Evolutionary conservation across 2,113 vertebrate genomes (phyloP).

Genomic region (Elanoides forficatus): DNA sequence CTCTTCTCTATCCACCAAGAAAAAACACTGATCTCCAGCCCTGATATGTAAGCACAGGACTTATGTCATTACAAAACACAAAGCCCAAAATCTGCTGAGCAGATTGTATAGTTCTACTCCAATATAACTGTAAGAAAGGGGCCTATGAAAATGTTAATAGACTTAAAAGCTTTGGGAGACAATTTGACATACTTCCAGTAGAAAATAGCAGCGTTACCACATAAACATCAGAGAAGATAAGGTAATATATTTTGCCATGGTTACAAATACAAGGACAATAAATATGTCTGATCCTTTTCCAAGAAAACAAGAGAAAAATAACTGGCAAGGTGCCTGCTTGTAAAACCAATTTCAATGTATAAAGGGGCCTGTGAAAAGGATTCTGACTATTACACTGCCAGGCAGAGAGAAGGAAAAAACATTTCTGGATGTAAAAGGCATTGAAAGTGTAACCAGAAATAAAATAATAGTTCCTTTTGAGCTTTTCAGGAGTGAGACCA

Average conservation of each 20-base stretch:
- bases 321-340: background rate
- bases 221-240: background rate
- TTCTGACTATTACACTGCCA: background rate
- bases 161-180: background rate
- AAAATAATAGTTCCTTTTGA: background rate
- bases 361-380: background rate
- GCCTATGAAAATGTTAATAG: slow-evolving; percentile 38
- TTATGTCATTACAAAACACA: background rate
- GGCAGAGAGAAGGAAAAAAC: background rate
- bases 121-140: background rate
- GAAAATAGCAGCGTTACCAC: background rate
- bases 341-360: slow-evolving; percentile 9
- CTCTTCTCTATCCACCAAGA: background rate
- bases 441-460: background rate
- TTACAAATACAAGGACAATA: slow-evolving; percentile 42
- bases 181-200: slow-evolving; percentile 50
- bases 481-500: background rate
- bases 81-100: background rate
- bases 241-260: slow-evolving; percentile 28
- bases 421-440: background rate
- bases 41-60: background rate
- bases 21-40: background rate
- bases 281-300: background rate
- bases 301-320: slow-evolving; percentile 15
- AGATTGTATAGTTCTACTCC: background rate